Evolutionary conservation across 1,140 invertebrate species (phyloP).

Genomic region (Drosophila arizonae): DNA sequence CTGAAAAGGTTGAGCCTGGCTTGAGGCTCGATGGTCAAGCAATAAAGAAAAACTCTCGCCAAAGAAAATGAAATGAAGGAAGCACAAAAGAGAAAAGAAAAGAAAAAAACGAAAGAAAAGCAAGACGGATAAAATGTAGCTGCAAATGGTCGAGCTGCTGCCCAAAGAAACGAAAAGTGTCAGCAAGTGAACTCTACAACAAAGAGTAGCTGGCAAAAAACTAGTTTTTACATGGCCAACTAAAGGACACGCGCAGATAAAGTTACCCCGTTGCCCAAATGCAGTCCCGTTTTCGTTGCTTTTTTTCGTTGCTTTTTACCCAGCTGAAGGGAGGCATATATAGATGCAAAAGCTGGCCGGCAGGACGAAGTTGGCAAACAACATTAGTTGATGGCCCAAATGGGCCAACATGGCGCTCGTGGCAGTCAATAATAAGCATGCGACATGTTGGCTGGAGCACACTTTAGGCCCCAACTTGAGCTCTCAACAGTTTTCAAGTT

Average conservation of each 20-base stretch:
- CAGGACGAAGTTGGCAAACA: slow-evolving; percentile 73
- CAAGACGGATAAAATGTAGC: slow-evolving; percentile 65
- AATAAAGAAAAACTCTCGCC: slow-evolving; percentile 61
- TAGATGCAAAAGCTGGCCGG: slow-evolving; percentile 51
- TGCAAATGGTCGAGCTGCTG: slow-evolving; percentile 39
- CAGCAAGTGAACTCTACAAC: slow-evolving; percentile 64
- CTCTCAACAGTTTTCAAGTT: slow-evolving; percentile 74
- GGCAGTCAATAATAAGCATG: slow-evolving; percentile 81
- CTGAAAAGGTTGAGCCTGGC: slow-evolving; percentile 11
- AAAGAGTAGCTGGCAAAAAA: slow-evolving; percentile 32
- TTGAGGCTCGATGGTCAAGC: slow-evolving; percentile 56
- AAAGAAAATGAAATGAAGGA: slow-evolving; percentile 41
- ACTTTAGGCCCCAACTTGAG: slow-evolving; percentile 60
- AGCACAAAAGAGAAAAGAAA: not conserved
- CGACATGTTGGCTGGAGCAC: slow-evolving; percentile 75
- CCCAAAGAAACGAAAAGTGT: slow-evolving; percentile 71
- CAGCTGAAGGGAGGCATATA: slow-evolving; percentile 11
- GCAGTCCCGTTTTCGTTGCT: not conserved
- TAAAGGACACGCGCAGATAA: slow-evolving; percentile 35
- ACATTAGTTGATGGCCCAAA: slow-evolving; percentile 80
- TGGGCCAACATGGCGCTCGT: slow-evolving; percentile 75
- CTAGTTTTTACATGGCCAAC: slow-evolving; percentile 54
- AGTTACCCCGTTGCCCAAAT: slow-evolving; percentile 39
- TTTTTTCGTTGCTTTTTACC: not conserved
- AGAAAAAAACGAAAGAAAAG: slow-evolving; percentile 15